phyloP scores from a whole-genome alignment of 2,797 vertebrate genomes.

The Tarsius wallacei region DNA sequence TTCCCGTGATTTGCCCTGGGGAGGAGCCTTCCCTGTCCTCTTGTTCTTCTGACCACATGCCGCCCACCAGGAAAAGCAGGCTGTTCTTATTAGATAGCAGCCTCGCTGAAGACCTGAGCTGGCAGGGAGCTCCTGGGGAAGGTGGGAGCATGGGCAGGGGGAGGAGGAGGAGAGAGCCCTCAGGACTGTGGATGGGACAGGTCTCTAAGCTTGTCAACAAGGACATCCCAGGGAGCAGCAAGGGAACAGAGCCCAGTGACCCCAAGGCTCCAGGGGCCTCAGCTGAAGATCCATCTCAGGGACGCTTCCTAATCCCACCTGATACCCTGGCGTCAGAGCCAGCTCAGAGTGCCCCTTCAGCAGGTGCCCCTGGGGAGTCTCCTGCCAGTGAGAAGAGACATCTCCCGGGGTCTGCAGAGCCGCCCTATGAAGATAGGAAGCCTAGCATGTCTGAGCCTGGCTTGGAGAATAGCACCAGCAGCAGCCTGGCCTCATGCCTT shows the following conservation, averaged over 20 bases:
- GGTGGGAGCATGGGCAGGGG: conserved; percentile 1
- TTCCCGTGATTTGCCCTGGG: neutral
- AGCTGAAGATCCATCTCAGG: neutral
- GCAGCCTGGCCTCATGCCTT: neutral
- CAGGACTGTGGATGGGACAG: conserved; percentile 54
- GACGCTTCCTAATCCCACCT: neutral
- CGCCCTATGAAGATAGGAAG: neutral
- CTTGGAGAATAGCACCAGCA: conserved; percentile 6
- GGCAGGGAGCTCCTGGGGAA: conserved; percentile 35
- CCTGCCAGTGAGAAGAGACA: neutral
- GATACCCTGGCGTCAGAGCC: neutral
- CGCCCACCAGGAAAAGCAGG: neutral
- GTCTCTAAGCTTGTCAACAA: conserved; percentile 17
- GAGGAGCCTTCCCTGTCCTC: conserved; percentile 22
- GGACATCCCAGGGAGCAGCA: neutral
- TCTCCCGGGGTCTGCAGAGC: neutral
- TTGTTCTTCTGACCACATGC: conserved; percentile 50
- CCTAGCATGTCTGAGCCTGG: neutral
- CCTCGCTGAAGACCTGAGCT: neutral
- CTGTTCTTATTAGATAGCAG: neutral
- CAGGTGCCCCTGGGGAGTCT: neutral
- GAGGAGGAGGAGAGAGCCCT: conserved; percentile 51
- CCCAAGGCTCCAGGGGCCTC: neutral
- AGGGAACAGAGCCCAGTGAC: neutral
- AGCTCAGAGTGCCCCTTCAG: conserved; percentile 2